Evolutionary conservation across 2,888 invertebrate species (phyloP).

Genomic region (Nymphalis c-album): DNA sequence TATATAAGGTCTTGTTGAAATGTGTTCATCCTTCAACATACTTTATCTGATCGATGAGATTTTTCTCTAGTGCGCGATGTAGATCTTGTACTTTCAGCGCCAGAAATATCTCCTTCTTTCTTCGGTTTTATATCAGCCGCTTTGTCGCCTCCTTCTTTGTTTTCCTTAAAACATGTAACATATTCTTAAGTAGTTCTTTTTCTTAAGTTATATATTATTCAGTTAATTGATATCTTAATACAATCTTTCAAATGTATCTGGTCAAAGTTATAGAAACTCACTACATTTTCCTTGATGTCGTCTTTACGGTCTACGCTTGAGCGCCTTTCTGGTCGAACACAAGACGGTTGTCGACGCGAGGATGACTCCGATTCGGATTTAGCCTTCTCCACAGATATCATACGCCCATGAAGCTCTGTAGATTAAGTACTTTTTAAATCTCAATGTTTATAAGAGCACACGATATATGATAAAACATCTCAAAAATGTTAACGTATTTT

Average conservation of each 20-base stretch:
- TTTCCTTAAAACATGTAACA: slow-evolving; percentile 45
- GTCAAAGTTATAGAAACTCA: slow-evolving; percentile 31
- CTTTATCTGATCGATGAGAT: slow-evolving; percentile 78
- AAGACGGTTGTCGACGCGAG: slow-evolving; percentile 59
- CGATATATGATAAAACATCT: no score
- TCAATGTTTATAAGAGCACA: background rate
- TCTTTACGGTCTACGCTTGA: slow-evolving; percentile 65
- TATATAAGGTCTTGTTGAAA: background rate
- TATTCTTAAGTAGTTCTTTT: background rate
- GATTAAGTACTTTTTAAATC: background rate
- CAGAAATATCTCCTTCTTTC: slow-evolving; percentile 73
- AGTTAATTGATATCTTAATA: background rate
- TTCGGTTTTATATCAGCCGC: slow-evolving; percentile 57
- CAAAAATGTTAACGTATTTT: no score
- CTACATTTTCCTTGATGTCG: slow-evolving; percentile 62
- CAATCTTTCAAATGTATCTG: background rate
- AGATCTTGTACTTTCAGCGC: slow-evolving; percentile 61
- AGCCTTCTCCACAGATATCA: slow-evolving; percentile 96
- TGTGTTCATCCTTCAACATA: slow-evolving; percentile 43
- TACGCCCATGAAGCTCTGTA: slow-evolving; percentile 94
- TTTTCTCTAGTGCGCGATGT: slow-evolving; percentile 66
- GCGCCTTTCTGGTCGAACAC: slow-evolving; percentile 55
- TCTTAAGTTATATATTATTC: background rate
- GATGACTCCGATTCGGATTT: slow-evolving; percentile 79
- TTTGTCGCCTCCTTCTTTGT: slow-evolving; percentile 62